phyloP scores from a whole-genome alignment of 2,113 vertebrate species.

The Ptyas mucosa region DNA sequence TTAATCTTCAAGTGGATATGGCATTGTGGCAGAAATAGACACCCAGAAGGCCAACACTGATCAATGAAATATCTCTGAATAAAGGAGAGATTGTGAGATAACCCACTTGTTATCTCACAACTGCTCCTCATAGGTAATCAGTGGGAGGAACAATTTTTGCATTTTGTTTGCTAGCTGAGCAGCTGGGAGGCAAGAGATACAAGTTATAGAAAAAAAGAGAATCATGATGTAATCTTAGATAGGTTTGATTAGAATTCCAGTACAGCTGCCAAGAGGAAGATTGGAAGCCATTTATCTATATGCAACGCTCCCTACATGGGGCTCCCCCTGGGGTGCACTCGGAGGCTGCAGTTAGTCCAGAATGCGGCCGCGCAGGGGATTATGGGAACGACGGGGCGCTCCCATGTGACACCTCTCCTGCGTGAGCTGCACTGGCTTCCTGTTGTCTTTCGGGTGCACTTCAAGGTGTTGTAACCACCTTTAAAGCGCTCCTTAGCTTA shows the following conservation, averaged over 20 bases:
- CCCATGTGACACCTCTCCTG: too few relatives aligned
- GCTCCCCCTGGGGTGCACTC: too few relatives aligned
- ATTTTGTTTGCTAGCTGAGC: not conserved
- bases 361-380: too few relatives aligned
- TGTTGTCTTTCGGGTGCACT: too few relatives aligned
- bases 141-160: not conserved
- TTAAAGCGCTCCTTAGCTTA: too few relatives aligned
- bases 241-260: not conserved
- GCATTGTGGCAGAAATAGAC: not conserved
- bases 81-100: not conserved
- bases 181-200: not conserved
- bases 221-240: not conserved
- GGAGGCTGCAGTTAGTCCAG: too few relatives aligned
- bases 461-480: too few relatives aligned
- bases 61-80: not conserved
- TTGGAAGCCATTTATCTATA: not conserved
- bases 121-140: not conserved
- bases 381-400: too few relatives aligned
- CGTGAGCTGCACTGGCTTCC: too few relatives aligned
- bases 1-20: not conserved
- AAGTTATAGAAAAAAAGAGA: not conserved
- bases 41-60: not conserved
- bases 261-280: not conserved
- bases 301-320: too few relatives aligned
- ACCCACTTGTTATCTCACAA: not conserved